phyloP scores from a whole-genome alignment of 2,113 vertebrate genomes.

The Nannobrachium achirus region DNA sequence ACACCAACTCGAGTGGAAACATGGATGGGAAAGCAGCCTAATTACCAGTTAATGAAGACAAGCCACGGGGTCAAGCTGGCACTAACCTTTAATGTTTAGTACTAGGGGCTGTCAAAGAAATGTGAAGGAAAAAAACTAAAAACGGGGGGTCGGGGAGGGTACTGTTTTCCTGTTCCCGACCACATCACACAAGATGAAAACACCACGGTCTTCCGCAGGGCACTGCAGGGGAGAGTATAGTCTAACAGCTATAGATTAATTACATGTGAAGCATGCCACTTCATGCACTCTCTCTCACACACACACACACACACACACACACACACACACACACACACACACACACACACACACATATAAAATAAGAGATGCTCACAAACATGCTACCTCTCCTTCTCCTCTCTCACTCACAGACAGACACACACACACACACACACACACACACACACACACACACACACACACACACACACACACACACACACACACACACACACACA shows the following conservation, averaged over 20 bases:
- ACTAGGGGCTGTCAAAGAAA: too few relatives aligned
- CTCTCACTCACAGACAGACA: constrained; percentile 62
- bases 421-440: background rate
- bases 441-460: background rate
- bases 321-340: background rate
- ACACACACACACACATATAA: constrained; percentile 11
- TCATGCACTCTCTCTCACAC: constrained; percentile 61
- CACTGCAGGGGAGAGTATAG: constrained; percentile 76
- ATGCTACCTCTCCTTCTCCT: background rate
- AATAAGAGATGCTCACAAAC: background rate
- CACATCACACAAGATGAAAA: background rate
- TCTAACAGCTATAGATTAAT: constrained; percentile 90
- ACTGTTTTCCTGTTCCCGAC: too few relatives aligned
- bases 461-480: constrained; percentile 24
- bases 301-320: constrained; percentile 14
- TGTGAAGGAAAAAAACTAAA: too few relatives aligned
- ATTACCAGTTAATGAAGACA: too few relatives aligned
- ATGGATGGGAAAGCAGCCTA: too few relatives aligned
- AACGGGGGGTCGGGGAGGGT: too few relatives aligned
- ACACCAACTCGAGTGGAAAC: too few relatives aligned
- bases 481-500: constrained; percentile 3
- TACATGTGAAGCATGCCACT: constrained; percentile 90
- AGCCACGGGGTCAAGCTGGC: too few relatives aligned
- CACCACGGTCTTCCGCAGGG: constrained; percentile 39
- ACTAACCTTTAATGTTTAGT: too few relatives aligned